Conservation (phyloP, 1,140 invertebrate genomes). For the Bombus haemorrhoidalis region DNA sequence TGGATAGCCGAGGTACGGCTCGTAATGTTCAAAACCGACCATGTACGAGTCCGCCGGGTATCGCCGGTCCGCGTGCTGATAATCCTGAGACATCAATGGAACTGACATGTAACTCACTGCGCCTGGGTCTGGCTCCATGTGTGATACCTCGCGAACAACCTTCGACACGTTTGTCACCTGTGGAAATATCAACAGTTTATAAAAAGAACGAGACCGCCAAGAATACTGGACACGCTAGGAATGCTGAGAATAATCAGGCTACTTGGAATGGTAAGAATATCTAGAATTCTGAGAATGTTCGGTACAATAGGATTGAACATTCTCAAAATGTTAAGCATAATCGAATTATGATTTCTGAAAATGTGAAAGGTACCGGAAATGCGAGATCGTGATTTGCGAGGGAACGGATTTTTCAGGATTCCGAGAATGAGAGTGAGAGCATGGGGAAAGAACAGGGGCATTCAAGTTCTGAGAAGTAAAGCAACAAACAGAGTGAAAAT, state of each 20-base stretch:
- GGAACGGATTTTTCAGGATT: background rate
- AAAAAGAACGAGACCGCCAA: no score
- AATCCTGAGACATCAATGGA: constrained; percentile 81
- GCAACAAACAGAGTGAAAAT: no score
- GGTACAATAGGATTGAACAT: background rate
- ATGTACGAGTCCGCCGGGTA: constrained; percentile 81
- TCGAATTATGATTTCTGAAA: background rate
- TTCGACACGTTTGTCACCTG: constrained; percentile 86
- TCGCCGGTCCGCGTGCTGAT: constrained; percentile 78
- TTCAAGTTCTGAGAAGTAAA: no score
- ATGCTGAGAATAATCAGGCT: no score
- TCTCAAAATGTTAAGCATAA: background rate
- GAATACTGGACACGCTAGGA: no score
- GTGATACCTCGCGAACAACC: constrained; percentile 86
- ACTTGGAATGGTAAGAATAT: no score
- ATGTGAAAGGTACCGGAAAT: background rate
- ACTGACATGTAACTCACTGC: constrained; percentile 81
- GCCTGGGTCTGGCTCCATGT: constrained; percentile 86
- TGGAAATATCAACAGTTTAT: constrained; percentile 25
- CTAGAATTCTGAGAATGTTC: no score
- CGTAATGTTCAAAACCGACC: constrained; percentile 81
- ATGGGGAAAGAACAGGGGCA: no score
- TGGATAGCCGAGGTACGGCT: constrained; percentile 79
- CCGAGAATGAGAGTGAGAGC: no score
- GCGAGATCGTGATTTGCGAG: background rate